phyloP scores from a whole-genome alignment of 2,797 vertebrate species.

The Cygnus olor region DNA sequence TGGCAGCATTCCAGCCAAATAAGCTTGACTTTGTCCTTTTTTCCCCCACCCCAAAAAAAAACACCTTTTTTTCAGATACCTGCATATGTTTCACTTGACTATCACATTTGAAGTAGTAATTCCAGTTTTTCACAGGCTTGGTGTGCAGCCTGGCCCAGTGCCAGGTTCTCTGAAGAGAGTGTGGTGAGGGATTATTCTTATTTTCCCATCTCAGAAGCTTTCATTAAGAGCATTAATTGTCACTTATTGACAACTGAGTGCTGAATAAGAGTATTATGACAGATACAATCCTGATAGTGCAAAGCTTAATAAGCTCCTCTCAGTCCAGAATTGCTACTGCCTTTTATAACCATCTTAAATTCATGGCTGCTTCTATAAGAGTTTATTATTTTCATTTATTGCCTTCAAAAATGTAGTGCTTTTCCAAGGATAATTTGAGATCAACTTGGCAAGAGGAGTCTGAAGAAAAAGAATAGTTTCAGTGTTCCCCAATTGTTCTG shows the following conservation, averaged over 20 bases:
- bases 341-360: not conserved
- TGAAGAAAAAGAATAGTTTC: not conserved
- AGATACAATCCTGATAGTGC: fast-evolving
- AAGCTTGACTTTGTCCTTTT: not conserved
- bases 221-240: not conserved
- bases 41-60: too few relatives aligned
- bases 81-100: fast-evolving
- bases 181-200: not conserved
- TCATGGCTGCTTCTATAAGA: not conserved
- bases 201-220: not conserved
- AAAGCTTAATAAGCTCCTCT: not conserved
- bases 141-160: not conserved
- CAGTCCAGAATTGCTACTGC: not conserved
- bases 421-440: not conserved
- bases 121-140: not conserved
- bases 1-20: slow-evolving; percentile 31
- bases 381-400: not conserved
- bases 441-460: not conserved
- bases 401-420: not conserved
- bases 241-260: not conserved
- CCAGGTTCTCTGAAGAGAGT: not conserved
- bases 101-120: fast-evolving
- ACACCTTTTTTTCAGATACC: not conserved
- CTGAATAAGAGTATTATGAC: not conserved
- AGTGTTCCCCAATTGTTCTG: not conserved